Evolutionary conservation across 1,140 invertebrate species (phyloP).

Genomic region (Brevipalpus yothersi): DNA sequence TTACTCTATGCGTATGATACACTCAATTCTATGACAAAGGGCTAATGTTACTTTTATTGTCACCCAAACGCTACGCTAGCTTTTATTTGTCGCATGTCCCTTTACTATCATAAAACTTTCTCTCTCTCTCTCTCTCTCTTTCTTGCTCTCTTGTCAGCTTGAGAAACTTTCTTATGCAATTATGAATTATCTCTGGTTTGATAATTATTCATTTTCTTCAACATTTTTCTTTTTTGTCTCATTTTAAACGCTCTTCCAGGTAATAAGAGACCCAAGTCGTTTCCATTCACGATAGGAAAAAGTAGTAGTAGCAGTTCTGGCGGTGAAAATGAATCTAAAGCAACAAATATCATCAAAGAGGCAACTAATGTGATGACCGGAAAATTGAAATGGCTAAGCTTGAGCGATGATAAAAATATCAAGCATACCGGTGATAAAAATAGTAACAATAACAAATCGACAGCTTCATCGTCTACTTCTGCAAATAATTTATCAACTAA

Average conservation of each 20-base stretch:
- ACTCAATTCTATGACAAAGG: too few species aligned
- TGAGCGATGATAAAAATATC: background rate
- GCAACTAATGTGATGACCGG: background rate
- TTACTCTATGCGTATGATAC: too few species aligned
- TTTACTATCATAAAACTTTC: too few species aligned
- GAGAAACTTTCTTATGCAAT: too few species aligned
- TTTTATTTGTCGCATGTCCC: too few species aligned
- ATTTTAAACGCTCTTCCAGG: background rate
- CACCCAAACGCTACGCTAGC: too few species aligned
- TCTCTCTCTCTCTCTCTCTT: too few species aligned
- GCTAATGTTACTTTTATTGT: too few species aligned
- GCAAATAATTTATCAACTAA: background rate
- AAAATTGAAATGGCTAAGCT: background rate
- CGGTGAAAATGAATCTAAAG: background rate
- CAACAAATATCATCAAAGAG: background rate
- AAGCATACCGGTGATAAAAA: background rate
- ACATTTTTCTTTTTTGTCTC: background rate
- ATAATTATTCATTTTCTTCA: background rate
- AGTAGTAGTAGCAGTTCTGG: background rate
- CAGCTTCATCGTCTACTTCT: background rate
- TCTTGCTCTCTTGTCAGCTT: too few species aligned
- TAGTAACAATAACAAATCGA: background rate
- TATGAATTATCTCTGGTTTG: too few species aligned
- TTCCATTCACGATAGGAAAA: background rate
- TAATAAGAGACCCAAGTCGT: background rate